Conservation (phyloP, 1,140 invertebrate genomes). For the Drosophila saltans region DNA sequence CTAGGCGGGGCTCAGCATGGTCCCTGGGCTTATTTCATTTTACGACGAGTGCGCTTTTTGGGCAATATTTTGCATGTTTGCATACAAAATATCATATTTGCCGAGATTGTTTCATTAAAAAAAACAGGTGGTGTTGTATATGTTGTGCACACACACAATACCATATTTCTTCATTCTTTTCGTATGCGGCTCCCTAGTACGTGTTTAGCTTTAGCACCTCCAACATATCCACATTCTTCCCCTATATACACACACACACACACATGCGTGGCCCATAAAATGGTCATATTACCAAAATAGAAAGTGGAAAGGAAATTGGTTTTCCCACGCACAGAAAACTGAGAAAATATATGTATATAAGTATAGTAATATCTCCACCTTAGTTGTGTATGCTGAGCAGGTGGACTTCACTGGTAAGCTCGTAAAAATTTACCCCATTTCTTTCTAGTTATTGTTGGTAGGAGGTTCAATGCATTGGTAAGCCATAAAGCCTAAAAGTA, state of each 20-base stretch:
- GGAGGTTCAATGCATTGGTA: constrained; percentile 59
- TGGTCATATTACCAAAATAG: constrained; percentile 73
- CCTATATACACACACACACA: background rate
- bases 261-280: constrained; percentile 78
- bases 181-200: constrained; percentile 51
- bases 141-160: constrained; percentile 33
- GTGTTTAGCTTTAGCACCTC: constrained; percentile 79
- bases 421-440: constrained; percentile 66
- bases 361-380: constrained; percentile 20
- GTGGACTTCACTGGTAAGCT: constrained; percentile 58
- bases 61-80: constrained; percentile 78
- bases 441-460: constrained; percentile 10
- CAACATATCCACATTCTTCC: constrained; percentile 28
- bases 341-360: constrained; percentile 25
- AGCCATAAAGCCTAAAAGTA: constrained; percentile 63
- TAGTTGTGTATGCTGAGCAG: constrained; percentile 75
- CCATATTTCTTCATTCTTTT: constrained; percentile 49
- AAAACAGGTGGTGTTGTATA: constrained; percentile 56
- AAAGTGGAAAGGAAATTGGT: constrained; percentile 66
- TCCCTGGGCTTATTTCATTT: constrained; percentile 63
- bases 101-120: constrained; percentile 80
- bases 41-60: constrained; percentile 59
- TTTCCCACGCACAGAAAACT: constrained; percentile 54
- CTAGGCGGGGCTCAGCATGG: constrained; percentile 30
- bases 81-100: constrained; percentile 82